Conservation (phyloP, 2,113 vertebrate species). For the Tiliqua scincoides region DNA sequence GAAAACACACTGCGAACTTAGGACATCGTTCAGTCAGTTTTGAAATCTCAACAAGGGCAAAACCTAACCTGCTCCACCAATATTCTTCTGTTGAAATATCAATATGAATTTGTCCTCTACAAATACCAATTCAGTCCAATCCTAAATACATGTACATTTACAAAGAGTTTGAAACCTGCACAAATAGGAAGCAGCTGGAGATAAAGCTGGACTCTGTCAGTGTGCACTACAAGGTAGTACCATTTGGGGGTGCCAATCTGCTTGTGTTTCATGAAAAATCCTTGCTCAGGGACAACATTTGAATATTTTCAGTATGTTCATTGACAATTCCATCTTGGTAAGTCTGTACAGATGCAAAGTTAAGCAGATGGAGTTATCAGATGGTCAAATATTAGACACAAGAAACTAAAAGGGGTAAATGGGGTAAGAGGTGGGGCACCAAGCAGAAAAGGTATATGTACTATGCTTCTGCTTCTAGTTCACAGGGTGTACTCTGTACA, state of each 20-base stretch:
- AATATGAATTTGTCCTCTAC: neutral
- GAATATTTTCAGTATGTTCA: fast-evolving
- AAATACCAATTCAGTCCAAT: neutral
- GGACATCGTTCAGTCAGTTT: neutral
- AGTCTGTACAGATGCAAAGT: neutral
- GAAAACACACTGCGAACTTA: conserved; percentile 25
- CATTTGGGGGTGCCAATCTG: conserved; percentile 47
- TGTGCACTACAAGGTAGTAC: neutral
- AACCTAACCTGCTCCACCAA: neutral
- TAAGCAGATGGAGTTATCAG: neutral
- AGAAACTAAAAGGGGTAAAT: too few relatives aligned
- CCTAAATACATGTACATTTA: neutral
- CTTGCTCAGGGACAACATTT: neutral
- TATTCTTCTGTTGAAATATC: neutral
- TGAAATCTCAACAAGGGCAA: conserved; percentile 10
- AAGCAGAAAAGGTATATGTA: neutral
- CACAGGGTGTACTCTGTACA: neutral
- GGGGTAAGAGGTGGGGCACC: neutral
- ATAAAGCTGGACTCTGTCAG: neutral
- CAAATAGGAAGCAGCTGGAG: fast-evolving
- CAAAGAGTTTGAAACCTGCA: fast-evolving
- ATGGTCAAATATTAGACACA: neutral
- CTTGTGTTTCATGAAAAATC: neutral
- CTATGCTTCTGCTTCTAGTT: neutral
- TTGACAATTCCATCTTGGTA: neutral